Conservation (phyloP, 2,797 vertebrate genomes). For the Loriculus beryllinus region DNA sequence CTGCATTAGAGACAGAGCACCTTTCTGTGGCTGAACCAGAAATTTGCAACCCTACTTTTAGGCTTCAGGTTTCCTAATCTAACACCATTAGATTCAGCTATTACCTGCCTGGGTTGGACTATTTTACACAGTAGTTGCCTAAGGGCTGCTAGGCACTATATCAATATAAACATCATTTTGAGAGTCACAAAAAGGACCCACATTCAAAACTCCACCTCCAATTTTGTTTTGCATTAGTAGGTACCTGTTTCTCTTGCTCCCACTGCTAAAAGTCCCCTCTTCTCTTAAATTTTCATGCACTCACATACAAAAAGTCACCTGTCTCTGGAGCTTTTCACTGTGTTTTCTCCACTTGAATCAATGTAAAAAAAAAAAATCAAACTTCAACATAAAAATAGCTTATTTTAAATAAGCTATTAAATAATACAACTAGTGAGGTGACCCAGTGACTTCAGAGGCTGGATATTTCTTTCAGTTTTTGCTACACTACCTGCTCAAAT, state of each 20-base stretch:
- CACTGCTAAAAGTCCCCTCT: neutral
- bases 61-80: neutral
- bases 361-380: neutral
- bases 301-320: rapidly evolving
- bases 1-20: neutral
- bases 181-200: neutral
- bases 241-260: neutral
- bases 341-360: neutral
- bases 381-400: neutral
- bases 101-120: neutral
- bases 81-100: neutral
- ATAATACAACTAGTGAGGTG: neutral
- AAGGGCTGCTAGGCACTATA: neutral
- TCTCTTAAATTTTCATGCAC: neutral
- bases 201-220: neutral
- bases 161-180: neutral
- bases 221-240: neutral
- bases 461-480: neutral
- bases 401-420: too few species aligned
- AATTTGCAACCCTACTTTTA: neutral
- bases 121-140: neutral
- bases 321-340: neutral
- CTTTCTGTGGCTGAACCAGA: neutral
- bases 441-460: neutral
- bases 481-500: neutral